Evolutionary conservation across 1,140 invertebrate species (phyloP).

Genomic region (Oryctes rhinoceros): DNA sequence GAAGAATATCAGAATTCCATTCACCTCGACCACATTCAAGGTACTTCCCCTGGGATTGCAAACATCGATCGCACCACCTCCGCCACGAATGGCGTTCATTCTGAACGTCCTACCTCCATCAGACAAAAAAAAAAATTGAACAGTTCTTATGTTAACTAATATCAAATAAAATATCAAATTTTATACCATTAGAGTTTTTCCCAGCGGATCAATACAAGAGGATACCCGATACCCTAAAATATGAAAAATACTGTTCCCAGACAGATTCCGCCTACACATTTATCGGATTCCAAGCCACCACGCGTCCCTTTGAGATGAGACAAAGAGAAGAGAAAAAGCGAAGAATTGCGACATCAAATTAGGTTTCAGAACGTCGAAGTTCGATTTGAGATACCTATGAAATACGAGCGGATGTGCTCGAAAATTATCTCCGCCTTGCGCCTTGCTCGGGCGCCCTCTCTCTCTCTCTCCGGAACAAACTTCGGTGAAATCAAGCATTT

Average conservation of each 20-base stretch:
- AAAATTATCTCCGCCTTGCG: slow-evolving; percentile 9
- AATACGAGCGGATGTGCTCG: slow-evolving; percentile 24
- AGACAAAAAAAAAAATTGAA: too few species aligned
- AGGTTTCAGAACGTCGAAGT: slow-evolving; percentile 31
- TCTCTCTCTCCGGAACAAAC: background rate
- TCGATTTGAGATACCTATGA: slow-evolving; percentile 37
- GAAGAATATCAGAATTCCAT: too few species aligned
- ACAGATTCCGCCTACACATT: slow-evolving; percentile 10
- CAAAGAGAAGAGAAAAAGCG: background rate
- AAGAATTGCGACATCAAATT: slow-evolving; percentile 11
- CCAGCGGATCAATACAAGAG: too few species aligned
- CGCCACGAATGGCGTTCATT: too few species aligned
- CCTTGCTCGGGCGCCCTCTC: background rate
- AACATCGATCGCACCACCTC: too few species aligned
- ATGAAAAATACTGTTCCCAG: background rate
- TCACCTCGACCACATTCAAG: too few species aligned
- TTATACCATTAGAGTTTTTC: too few species aligned
- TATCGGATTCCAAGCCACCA: background rate
- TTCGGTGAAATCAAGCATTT: slow-evolving; percentile 8
- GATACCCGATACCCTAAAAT: too few species aligned
- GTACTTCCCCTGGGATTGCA: too few species aligned
- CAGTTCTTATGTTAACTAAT: too few species aligned
- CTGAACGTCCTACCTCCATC: too few species aligned
- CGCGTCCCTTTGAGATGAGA: background rate
- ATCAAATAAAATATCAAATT: too few species aligned